A percentile compares a stretch with the other conserved stretches of the same genome.
Conservation (phyloP, 2,797 vertebrate species). For the Chelon auratus region DNA sequence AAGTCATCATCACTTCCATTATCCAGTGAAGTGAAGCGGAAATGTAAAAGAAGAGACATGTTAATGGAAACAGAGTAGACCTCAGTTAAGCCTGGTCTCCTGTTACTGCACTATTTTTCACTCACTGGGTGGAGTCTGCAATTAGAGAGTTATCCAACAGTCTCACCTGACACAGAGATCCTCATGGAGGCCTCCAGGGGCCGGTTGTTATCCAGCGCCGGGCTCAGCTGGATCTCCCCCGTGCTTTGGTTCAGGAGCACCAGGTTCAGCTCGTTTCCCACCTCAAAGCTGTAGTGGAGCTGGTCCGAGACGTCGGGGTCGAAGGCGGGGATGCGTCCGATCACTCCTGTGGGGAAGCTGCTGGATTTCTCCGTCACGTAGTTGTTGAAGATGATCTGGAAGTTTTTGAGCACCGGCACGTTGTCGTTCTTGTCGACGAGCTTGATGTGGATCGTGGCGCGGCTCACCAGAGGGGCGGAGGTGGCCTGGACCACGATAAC, state of each 20-base stretch:
- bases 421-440: constrained; percentile 95
- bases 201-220: constrained; percentile 93
- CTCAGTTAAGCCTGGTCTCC: constrained; percentile 18
- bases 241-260: constrained; percentile 92
- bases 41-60: constrained; percentile 45
- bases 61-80: constrained; percentile 19
- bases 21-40: constrained; percentile 49
- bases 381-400: constrained; percentile 98
- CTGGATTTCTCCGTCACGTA: constrained; percentile 93
- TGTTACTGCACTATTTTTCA: constrained; percentile 21
- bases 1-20: constrained; percentile 59
- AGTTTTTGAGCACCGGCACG: constrained; percentile 91
- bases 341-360: constrained; percentile 92
- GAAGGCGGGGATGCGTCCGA: constrained; percentile 91
- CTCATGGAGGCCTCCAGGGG: constrained; percentile 96
- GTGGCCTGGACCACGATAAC: constrained; percentile 96
- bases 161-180: constrained; percentile 94
- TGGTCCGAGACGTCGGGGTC: constrained; percentile 93
- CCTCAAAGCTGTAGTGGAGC: constrained; percentile 91
- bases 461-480: constrained; percentile 94
- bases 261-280: constrained; percentile 93
- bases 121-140: constrained; percentile 51
- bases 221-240: constrained; percentile 93
- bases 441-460: constrained; percentile 93
- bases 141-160: constrained; percentile 40